phyloP scores from a whole-genome alignment of 2,113 vertebrate genomes.

The Neolamprologus devosi region DNA sequence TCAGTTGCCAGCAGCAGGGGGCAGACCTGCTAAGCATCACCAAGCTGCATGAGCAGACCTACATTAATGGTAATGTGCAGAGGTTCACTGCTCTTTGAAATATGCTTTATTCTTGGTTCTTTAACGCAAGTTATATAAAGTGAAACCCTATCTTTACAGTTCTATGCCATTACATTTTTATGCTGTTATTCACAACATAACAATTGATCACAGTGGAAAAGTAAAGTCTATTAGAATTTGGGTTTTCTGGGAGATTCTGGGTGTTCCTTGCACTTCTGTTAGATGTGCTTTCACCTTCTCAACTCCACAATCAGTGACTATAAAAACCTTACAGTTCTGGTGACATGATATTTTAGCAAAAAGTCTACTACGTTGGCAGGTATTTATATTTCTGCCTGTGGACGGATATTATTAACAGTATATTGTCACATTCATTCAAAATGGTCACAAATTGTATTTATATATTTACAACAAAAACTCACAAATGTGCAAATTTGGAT shows the following conservation, averaged over 20 bases:
- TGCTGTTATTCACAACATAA: not conserved
- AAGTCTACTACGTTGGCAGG: not conserved
- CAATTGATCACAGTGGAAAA: not conserved
- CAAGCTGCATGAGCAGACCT: slow-evolving; percentile 93
- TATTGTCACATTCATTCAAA: not conserved
- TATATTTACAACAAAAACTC: not conserved
- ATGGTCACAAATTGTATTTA: not conserved
- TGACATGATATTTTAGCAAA: not conserved
- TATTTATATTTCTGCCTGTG: not conserved
- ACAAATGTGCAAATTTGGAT: not conserved
- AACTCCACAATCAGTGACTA: not conserved
- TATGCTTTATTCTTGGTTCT: not conserved
- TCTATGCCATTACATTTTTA: not conserved
- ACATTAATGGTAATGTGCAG: slow-evolving; percentile 82
- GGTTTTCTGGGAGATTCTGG: not conserved
- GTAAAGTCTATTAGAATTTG: not conserved
- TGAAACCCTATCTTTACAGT: not conserved
- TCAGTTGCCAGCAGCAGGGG: slow-evolving; percentile 92
- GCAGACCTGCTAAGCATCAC: slow-evolving; percentile 93
- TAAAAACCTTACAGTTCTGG: not conserved
- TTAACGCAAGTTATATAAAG: not conserved
- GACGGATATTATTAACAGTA: not conserved
- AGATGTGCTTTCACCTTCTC: fast-evolving
- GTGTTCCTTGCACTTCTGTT: not conserved
- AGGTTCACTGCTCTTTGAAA: not conserved